Base-by-base conservation (phyloP, 2,797 vertebrate species). In the Gymnopithys bicolor region DNA sequence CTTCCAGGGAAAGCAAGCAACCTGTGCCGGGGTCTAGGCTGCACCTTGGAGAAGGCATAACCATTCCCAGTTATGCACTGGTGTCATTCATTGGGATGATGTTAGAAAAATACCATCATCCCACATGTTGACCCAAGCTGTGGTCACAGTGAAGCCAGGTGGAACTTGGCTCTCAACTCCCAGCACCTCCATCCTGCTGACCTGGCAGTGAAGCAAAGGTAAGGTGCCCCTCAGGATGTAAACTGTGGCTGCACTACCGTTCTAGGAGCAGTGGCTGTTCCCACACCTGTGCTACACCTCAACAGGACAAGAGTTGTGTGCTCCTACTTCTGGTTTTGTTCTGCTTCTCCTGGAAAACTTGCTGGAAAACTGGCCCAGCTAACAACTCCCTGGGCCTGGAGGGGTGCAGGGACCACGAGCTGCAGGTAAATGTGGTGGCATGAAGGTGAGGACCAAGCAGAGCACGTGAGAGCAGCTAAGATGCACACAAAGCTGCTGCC, bases 1-100 rank as follows among this genome's bases (percentile, higher is more conserved):
- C 59, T 94, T 68, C 63, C 55, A 64, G 58, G 73, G 68, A 83
- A 90, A 75, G 78, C 17, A 84, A 94, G 87, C 90, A 93, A 93
- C 87, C 87, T 84, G 87, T 6, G 7, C 58, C 12, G 30, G 68
- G 59, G 22, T 32, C 48, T 4, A 52, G 69, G 75, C 56, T 94
- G 77, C 32, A 51, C 76, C 66, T 83, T 4, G 0, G 9, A 75
- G 81, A 83, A 69, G 46, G 39, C 0, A 0, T 1, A 33, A 15
- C 43, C 66, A 16, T 3, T 10, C 51, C 41, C 43, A 53, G 46
- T 21, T 71, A 67, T 1, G 37, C 33, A 27, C 19, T 32, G 62
- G 27, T 9, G 7, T 19, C 43, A 32, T 24, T 88, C n/a, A 8
- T 3, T 4, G 52, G 37, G 60, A 35, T 19, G 19, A 51, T 25